Percentiles rank a stretch among this genome's conserved stretches.
These are phyloP conservation scores for Zaprionus camerounensis DNA, from an alignment of 1,140 invertebrate species.

Conservation along the genomic window DNA sequence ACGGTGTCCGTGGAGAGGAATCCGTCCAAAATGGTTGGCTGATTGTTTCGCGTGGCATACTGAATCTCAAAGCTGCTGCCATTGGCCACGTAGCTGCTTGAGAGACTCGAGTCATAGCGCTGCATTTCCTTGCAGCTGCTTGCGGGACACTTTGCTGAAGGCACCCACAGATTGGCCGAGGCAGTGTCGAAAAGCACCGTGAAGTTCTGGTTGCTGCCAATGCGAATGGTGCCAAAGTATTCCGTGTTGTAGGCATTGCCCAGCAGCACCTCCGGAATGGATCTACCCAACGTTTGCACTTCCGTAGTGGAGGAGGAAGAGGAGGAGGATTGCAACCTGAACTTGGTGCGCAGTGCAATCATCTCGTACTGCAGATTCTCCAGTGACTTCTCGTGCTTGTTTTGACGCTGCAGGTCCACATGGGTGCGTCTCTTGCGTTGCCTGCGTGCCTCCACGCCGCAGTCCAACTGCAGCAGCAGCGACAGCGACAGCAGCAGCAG, in stretches of 20 bases:
- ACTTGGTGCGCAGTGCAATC: background rate
- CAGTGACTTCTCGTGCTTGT: slow-evolving; percentile 6
- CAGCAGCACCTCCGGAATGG: background rate
- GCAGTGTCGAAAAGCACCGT: slow-evolving; percentile 99
- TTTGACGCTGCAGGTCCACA: background rate
- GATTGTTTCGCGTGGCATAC: slow-evolving; percentile 96
- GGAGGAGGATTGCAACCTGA: background rate
- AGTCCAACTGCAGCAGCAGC: slow-evolving; percentile 11
- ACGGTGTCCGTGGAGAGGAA: slow-evolving; percentile 96
- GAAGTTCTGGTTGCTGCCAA: slow-evolving; percentile 96
- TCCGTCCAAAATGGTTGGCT: slow-evolving; percentile 85
- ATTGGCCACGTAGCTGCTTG: slow-evolving; percentile 92
- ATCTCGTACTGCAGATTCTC: slow-evolving; percentile 20
- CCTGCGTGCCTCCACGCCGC: slow-evolving; percentile 21
- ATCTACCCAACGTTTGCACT: too few species aligned
- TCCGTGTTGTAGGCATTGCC: slow-evolving; percentile 90
- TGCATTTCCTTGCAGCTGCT: slow-evolving; percentile 93
- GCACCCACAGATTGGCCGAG: slow-evolving; percentile 99
- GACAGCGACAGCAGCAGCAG: slow-evolving; percentile 26
- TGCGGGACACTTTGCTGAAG: slow-evolving; percentile 92
- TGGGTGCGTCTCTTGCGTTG: slow-evolving; percentile 4
- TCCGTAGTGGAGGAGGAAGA: background rate
- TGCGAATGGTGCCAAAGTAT: slow-evolving; percentile 96
- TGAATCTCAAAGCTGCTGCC: slow-evolving; percentile 95
- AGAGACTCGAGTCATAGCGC: slow-evolving; percentile 95